phyloP scores from a whole-genome alignment of 2,113 vertebrate genomes.

The Orthonyx spaldingii region DNA sequence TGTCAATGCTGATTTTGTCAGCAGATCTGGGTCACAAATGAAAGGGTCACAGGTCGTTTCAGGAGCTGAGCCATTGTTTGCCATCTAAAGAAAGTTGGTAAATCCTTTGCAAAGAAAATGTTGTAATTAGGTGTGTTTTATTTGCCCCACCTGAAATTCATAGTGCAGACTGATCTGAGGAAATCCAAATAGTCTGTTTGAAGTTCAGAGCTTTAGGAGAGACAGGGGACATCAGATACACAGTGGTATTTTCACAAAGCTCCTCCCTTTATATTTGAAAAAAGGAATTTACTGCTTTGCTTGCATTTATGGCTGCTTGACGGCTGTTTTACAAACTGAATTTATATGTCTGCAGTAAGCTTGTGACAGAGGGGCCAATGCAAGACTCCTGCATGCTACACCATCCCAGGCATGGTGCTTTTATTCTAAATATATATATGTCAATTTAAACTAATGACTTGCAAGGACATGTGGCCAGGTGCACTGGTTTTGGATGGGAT shows the following conservation, averaged over 20 bases:
- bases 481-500: background rate
- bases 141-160: background rate
- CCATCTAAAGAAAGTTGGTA: background rate
- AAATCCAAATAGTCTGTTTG: background rate
- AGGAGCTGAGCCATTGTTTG: background rate
- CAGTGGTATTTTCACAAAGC: background rate
- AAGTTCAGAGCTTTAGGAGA: background rate
- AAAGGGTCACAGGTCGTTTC: background rate
- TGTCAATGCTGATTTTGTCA: background rate
- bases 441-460: background rate
- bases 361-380: background rate
- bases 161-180: background rate
- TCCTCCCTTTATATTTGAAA: background rate
- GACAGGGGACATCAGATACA: background rate
- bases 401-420: background rate
- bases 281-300: background rate
- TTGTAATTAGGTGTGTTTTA: background rate
- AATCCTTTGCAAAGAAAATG: background rate
- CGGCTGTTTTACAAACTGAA: background rate
- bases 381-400: background rate
- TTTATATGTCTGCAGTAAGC: background rate
- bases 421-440: background rate
- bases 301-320: background rate
- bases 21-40: background rate
- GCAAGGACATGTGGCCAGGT: background rate